A percentile compares a stretch with the other conserved stretches of the same genome.
Conservation (phyloP, 2,888 invertebrate genomes). For the Trisateles emortualis region DNA sequence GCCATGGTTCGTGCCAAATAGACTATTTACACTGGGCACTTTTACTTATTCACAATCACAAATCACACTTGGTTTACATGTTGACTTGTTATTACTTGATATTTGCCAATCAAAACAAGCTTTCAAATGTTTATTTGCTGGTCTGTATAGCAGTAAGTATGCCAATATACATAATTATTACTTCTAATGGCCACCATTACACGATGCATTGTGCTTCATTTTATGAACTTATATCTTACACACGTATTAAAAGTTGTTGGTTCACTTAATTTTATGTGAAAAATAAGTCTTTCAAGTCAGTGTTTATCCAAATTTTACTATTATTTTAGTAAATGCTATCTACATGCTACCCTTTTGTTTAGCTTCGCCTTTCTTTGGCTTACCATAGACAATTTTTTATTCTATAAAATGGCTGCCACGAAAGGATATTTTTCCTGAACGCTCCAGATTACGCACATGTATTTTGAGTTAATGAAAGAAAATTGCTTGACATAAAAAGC, state of each 20-base stretch:
- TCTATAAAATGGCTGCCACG: conserved; percentile 85
- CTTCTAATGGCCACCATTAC: conserved; percentile 87
- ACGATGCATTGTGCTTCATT: conserved; percentile 84
- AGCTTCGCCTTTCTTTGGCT: conserved; percentile 86
- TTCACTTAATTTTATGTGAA: conserved; percentile 60
- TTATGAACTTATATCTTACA: conserved; percentile 64
- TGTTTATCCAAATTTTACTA: conserved; percentile 67
- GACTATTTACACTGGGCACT: conserved; percentile 75
- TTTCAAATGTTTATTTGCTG: conserved; percentile 70
- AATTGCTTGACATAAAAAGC: too few relatives aligned
- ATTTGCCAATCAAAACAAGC: conserved; percentile 52
- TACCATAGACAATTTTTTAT: conserved; percentile 74
- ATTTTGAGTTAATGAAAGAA: not conserved
- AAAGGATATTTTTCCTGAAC: conserved; percentile 61
- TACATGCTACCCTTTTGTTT: conserved; percentile 86
- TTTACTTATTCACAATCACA: conserved; percentile 70
- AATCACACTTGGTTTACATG: conserved; percentile 70
- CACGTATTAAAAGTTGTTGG: conserved; percentile 55
- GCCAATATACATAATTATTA: conserved; percentile 87
- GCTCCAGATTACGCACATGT: conserved; percentile 51
- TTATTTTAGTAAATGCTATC: conserved; percentile 79
- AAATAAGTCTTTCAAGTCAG: conserved; percentile 59
- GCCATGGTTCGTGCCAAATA: conserved; percentile 78
- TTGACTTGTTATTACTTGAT: conserved; percentile 59
- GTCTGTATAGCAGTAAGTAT: conserved; percentile 80